These are phyloP conservation scores for Dichetophora obliterata DNA, from an alignment of 2,888 invertebrate genomes.

Conservation along the genomic window DNA sequence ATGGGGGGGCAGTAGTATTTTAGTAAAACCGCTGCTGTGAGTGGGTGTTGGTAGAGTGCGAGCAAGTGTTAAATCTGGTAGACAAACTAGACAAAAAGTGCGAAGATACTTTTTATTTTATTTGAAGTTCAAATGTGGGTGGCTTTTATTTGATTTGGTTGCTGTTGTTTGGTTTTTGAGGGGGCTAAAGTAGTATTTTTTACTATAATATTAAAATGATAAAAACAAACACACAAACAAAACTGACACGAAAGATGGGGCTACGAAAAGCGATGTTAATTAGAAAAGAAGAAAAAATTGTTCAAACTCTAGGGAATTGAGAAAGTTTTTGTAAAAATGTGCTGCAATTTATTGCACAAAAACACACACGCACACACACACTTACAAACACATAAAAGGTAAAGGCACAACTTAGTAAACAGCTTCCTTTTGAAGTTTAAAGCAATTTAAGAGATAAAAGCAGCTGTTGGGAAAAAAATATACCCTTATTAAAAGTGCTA, in stretches of 20 bases:
- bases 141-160: constrained; percentile 23
- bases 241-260: not conserved
- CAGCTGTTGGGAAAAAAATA: not conserved
- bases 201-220: not conserved
- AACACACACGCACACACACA: not conserved
- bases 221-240: not conserved
- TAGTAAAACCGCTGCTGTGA: not conserved
- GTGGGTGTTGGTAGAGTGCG: constrained; percentile 10
- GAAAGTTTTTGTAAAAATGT: not conserved
- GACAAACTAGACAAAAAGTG: constrained; percentile 17
- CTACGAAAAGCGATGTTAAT: not conserved
- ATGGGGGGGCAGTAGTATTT: not conserved
- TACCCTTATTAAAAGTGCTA: constrained; percentile 31
- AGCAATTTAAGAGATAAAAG: not conserved
- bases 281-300: not conserved
- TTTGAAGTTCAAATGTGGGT: constrained; percentile 36
- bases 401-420: not conserved
- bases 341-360: not conserved
- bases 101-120: constrained; percentile 20
- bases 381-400: not conserved
- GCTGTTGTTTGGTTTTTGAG: too few relatives aligned
- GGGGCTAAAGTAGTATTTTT: not conserved
- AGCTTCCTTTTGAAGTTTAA: not conserved
- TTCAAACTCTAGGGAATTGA: not conserved
- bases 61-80: not conserved